Conservation (phyloP, 2,797 vertebrate species). For the Miichthys miiuy region DNA sequence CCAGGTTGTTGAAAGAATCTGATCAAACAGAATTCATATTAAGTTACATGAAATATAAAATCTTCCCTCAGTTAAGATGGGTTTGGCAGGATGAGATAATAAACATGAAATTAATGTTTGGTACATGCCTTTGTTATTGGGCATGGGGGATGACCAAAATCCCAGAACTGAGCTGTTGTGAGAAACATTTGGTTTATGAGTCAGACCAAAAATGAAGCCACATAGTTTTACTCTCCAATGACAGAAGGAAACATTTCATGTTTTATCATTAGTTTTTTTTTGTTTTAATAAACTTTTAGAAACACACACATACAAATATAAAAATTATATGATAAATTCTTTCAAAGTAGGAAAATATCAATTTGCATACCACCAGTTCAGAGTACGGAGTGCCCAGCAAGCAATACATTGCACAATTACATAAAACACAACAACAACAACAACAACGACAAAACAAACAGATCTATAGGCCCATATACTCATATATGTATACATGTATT, state of each 20-base stretch:
- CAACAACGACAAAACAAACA: background rate
- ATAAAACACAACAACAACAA: background rate
- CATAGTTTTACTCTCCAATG: background rate
- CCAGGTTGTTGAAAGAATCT: too few relatives aligned
- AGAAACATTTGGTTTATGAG: background rate
- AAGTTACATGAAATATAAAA: background rate
- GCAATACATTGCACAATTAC: slow-evolving; percentile 34
- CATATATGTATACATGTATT: too few relatives aligned
- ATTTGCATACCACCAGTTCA: slow-evolving; percentile 6
- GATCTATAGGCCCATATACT: too few relatives aligned
- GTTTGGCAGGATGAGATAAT: background rate
- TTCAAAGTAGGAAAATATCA: background rate
- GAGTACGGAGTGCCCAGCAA: slow-evolving; percentile 7
- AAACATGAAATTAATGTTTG: background rate
- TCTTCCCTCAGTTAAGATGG: background rate
- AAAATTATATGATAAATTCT: background rate
- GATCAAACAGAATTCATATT: too few relatives aligned
- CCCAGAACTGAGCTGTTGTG: too few relatives aligned
- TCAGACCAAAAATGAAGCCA: background rate
- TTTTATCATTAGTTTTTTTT: background rate
- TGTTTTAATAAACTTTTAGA: slow-evolving; percentile 3
- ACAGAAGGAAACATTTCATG: background rate
- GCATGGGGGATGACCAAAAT: background rate
- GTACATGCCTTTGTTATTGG: too few relatives aligned
- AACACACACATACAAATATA: slow-evolving; percentile 3